A percentile compares a stretch with the other conserved stretches of the same genome.
phyloP scores from a whole-genome alignment of 2,888 invertebrate species.

The Polietes domitor region DNA sequence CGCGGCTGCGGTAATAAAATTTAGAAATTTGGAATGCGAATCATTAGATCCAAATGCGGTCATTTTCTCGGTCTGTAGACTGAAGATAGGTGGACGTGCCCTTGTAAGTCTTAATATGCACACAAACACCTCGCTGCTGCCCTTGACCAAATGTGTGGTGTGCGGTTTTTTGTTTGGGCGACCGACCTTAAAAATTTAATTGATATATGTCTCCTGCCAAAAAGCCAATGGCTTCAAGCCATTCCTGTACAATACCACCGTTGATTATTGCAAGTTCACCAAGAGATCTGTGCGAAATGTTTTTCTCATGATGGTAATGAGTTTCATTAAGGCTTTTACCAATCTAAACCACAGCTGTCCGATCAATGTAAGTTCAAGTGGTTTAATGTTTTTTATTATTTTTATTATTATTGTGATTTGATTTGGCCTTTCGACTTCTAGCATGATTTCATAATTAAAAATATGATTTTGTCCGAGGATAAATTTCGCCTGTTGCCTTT shows the following conservation, averaged over 20 bases:
- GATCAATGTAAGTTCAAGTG: conserved; percentile 50
- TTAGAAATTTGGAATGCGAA: conserved; percentile 48
- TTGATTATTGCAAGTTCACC: conserved; percentile 48
- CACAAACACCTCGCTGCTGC: neutral
- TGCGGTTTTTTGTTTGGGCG: neutral
- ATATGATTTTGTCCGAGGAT: too few species aligned
- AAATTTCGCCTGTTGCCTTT: too few species aligned
- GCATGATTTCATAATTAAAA: too few species aligned
- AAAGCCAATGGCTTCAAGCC: conserved; percentile 56
- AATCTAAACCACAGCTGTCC: conserved; percentile 65
- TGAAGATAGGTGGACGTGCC: conserved; percentile 32
- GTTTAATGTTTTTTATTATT: neutral
- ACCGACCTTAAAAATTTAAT: too few species aligned
- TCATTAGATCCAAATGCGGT: neutral
- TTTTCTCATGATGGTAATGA: neutral
- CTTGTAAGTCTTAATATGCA: conserved; percentile 4
- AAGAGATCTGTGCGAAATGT: conserved; percentile 32
- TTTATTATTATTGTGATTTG: too few species aligned
- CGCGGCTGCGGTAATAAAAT: neutral
- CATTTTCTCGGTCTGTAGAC: neutral
- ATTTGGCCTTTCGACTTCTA: too few species aligned
- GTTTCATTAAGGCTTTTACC: conserved; percentile 1
- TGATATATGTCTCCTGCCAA: too few species aligned
- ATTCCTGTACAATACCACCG: conserved; percentile 51
- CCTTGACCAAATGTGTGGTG: conserved; percentile 1